Evolutionary conservation across 1,140 invertebrate species (phyloP).

Genomic region (Pseudomyrmex pallidus): DNA sequence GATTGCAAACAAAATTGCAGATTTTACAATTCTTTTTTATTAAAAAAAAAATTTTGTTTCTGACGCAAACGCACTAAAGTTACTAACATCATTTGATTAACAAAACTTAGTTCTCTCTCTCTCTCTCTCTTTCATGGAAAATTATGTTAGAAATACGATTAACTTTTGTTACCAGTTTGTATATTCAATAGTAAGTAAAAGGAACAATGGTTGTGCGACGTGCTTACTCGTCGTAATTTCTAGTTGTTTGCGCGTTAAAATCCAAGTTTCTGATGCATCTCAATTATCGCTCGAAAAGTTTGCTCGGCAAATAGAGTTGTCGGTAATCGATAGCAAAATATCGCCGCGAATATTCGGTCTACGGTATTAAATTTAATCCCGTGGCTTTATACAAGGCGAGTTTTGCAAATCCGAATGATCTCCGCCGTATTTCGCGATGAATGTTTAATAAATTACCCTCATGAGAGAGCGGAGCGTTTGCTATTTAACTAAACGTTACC

Average conservation of each 20-base stretch:
- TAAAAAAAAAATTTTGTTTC: background rate
- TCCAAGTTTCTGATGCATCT: background rate
- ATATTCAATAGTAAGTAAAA: too few relatives aligned
- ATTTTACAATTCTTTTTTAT: background rate
- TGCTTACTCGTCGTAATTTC: background rate
- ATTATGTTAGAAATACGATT: too few relatives aligned
- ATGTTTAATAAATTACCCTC: conserved; percentile 48
- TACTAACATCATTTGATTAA: too few relatives aligned
- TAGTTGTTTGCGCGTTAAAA: background rate
- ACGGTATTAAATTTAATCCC: conserved; percentile 25
- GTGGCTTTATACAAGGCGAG: background rate
- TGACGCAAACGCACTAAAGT: background rate
- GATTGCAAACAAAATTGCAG: background rate
- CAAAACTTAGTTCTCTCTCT: too few relatives aligned
- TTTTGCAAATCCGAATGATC: conserved; percentile 23
- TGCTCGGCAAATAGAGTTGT: background rate
- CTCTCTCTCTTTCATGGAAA: too few relatives aligned
- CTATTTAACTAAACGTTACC: conserved; percentile 59
- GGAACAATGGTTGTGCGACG: too few relatives aligned
- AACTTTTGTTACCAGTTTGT: too few relatives aligned
- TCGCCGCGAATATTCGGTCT: background rate
- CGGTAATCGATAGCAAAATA: conserved; percentile 8
- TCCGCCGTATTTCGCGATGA: background rate
- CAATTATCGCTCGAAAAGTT: background rate
- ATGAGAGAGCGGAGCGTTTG: background rate